Evolutionary conservation across 2,797 vertebrate species (phyloP), one percentile per base, ranked within the genome.

Genomic region (Aotus griseimembra): DNA sequence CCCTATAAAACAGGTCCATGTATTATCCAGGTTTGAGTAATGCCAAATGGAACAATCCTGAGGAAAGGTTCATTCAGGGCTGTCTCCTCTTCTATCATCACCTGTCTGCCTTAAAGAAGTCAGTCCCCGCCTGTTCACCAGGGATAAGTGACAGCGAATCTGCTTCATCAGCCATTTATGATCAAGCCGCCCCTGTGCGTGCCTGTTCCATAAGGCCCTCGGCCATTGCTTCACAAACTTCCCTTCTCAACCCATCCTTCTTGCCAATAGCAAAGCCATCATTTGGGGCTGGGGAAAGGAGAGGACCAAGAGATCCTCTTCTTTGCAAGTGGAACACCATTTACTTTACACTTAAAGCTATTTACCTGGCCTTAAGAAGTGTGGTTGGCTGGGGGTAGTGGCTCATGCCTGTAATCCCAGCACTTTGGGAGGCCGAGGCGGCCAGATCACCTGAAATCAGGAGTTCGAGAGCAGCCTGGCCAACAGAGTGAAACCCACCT

Each of bases 271-370:
- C 44, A 93, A 93, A 84, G 77, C 13, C 61, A 30, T 50, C 61
- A 10, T 1, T 7, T 7, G 46, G 7, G 5, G 1, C 2, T 17
- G 11, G 9, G 0, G 30, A 0, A 17, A 4, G 26, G 72, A 39
- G 22, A 7, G 26, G 55, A 58, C 9, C 10, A 15, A 77, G 8
- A 48, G 2, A 77, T 12, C 22, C 33, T 36, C 39, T 41, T 77
- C 84, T 83, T 50, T 46, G 33, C 82, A 39, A 8, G 39, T 46
- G 76, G 26, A 67, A 57, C 10, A 39, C 7, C 39, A 5, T 17
- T 70, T 46, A 26, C 84, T 28, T 88, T 75, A 46, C 55, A 15
- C 70, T 30, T 39, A 6, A 83, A 46, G 22, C 57, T 72, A n/a
- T 41, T 46, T 58, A 15, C 2, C 80, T 33, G n/a, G 15, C 20